These are phyloP conservation scores for Amphibalanus amphitrite DNA, from an alignment of 1,140 invertebrate species.

Conservation along the genomic window DNA sequence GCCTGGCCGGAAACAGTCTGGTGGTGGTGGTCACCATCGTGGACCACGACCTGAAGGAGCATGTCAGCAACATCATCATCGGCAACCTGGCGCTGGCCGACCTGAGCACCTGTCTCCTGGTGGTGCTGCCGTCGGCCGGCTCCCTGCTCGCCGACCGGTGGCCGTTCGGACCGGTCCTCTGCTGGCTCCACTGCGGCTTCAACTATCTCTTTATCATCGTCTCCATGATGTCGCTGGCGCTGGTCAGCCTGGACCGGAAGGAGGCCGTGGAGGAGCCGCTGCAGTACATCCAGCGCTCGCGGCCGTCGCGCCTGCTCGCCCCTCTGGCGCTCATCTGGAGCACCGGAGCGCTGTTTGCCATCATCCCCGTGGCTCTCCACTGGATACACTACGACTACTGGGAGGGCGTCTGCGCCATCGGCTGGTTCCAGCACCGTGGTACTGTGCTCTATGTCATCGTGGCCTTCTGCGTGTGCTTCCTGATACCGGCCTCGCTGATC, in stretches of 20 bases:
- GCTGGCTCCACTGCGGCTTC: conserved; percentile 37
- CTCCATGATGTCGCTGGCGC: conserved; percentile 31
- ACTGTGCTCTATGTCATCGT: conserved; percentile 22
- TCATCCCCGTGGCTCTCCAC: conserved; percentile 20
- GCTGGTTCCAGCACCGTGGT: conserved; percentile 22
- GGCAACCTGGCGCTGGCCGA: conserved; percentile 23
- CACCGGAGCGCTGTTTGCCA: conserved; percentile 11
- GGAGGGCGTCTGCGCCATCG: conserved; percentile 27
- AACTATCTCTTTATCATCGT: conserved; percentile 36
- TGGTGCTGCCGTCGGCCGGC: conserved; percentile 22
- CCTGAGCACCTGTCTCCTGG: conserved; percentile 20
- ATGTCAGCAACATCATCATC: conserved; percentile 12
- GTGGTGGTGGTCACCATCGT: conserved; percentile 27
- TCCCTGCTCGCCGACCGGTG: conserved; percentile 19
- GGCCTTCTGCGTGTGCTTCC: conserved; percentile 26
- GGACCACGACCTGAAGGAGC: conserved; percentile 17
- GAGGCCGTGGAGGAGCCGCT: conserved; percentile 22
- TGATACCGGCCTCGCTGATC: conserved; percentile 22
- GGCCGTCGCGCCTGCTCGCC: conserved; percentile 12
- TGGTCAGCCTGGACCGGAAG: conserved; percentile 28
- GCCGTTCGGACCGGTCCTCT: conserved; percentile 30
- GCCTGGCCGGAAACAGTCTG: conserved; percentile 29
- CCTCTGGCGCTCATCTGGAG: conserved; percentile 7
- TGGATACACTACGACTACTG: conserved; percentile 28
- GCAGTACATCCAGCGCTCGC: conserved; percentile 19